phyloP scores from a whole-genome alignment of 2,888 invertebrate species.

The Polymixis lichenea region DNA sequence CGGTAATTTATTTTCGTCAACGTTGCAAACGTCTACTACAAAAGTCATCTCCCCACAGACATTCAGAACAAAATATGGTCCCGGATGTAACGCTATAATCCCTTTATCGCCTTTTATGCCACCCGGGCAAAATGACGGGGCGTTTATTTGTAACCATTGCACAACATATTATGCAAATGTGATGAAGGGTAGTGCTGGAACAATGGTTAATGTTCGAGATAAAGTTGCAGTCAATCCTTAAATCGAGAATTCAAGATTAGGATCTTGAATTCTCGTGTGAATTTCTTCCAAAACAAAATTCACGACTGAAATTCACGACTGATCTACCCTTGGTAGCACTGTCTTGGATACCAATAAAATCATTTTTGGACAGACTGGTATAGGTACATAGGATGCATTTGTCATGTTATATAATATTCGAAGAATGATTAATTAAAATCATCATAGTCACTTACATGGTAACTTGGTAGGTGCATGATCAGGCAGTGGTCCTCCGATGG shows the following conservation, averaged over 20 bases:
- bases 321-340: background rate
- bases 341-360: background rate
- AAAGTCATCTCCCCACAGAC: conserved; percentile 31
- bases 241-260: conserved; percentile 13
- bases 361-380: background rate
- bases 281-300: conserved; percentile 13
- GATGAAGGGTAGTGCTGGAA: conserved; percentile 37
- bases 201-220: conserved; percentile 38
- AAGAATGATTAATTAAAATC: background rate
- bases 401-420: background rate
- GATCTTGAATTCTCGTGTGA: too few relatives aligned
- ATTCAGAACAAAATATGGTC: conserved; percentile 44
- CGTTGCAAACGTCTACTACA: conserved; percentile 30
- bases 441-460: conserved; percentile 81
- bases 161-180: conserved; percentile 61
- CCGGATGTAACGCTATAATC: conserved; percentile 51
- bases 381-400: background rate
- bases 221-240: conserved; percentile 21
- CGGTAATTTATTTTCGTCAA: conserved; percentile 11
- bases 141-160: conserved; percentile 50
- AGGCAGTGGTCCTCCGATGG: conserved; percentile 96
- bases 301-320: background rate
- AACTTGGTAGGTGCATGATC: conserved; percentile 95
- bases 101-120: conserved; percentile 50
- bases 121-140: conserved; percentile 36